Conservation (phyloP, 2,113 vertebrate species). For the Phalacrocorax brasilianus region DNA sequence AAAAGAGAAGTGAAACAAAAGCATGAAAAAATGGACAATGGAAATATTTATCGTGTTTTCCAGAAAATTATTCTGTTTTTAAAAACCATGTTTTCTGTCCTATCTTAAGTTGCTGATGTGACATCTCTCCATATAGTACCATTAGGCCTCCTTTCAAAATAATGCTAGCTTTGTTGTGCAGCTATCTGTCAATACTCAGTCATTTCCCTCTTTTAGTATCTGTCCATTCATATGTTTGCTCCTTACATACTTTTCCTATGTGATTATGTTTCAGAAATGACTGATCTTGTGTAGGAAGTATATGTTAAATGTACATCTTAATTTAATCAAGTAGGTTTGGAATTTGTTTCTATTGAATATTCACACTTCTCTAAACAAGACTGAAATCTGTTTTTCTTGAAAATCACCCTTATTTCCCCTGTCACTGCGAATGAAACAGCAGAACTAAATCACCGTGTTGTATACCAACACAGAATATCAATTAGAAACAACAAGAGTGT, state of each 20-base stretch:
- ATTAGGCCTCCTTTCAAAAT: not conserved
- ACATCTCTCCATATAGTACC: not conserved
- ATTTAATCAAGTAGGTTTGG: not conserved
- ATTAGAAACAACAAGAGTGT: conserved; percentile 24
- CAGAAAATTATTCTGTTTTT: not conserved
- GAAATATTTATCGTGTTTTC: not conserved
- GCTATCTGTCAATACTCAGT: not conserved
- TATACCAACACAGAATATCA: conserved; percentile 10
- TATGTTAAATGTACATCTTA: not conserved
- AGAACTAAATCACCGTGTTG: not conserved
- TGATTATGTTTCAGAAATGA: not conserved
- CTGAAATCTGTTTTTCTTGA: not conserved
- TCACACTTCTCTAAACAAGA: not conserved
- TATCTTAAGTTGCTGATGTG: not conserved
- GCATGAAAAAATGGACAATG: not conserved
- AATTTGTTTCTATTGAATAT: not conserved
- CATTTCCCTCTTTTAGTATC: not conserved
- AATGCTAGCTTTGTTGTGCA: not conserved
- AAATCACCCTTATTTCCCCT: not conserved
- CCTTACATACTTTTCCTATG: not conserved
- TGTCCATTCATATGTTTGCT: not conserved
- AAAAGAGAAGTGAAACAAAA: not conserved
- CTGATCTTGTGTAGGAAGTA: not conserved
- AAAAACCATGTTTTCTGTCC: not conserved
- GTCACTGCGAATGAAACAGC: not conserved